Evolutionary conservation across 1,140 invertebrate genomes (phyloP).

Genomic region (Heliconius himera): DNA sequence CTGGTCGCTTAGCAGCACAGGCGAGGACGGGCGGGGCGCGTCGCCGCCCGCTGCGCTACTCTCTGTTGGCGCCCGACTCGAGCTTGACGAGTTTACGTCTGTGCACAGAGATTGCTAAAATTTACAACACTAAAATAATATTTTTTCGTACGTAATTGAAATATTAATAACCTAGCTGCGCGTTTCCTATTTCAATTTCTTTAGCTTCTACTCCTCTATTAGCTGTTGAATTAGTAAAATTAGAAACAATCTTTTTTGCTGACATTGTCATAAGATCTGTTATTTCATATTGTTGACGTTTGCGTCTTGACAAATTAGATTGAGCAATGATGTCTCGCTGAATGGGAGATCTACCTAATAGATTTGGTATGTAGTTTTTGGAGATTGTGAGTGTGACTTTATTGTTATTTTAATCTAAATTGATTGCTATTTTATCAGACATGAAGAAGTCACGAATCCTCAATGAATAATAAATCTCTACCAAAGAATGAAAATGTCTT

Average conservation of each 20-base stretch:
- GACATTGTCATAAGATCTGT: neutral
- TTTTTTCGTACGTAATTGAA: neutral
- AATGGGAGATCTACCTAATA: too few relatives aligned
- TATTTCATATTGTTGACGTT: neutral
- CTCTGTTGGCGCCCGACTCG: conserved; percentile 1
- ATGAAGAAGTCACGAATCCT: too few relatives aligned
- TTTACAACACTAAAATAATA: too few relatives aligned
- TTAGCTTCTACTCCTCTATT: conserved; percentile 43
- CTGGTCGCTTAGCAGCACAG: conserved; percentile 13
- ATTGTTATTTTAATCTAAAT: too few relatives aligned
- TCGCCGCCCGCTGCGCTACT: conserved; percentile 10
- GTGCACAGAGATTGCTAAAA: neutral
- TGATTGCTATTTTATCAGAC: too few relatives aligned
- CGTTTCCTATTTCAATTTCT: conserved; percentile 38
- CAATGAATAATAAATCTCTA: too few relatives aligned
- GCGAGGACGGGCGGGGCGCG: neutral
- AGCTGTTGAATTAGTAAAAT: conserved; percentile 29
- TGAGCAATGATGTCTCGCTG: neutral
- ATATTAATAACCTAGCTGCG: conserved; percentile 25
- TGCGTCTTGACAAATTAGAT: neutral
- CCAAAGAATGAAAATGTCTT: too few relatives aligned
- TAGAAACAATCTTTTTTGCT: conserved; percentile 20
- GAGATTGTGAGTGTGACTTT: too few relatives aligned
- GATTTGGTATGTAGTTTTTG: too few relatives aligned
- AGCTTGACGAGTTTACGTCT: conserved; percentile 16